A percentile compares a stretch with the other conserved stretches of the same genome.
These are phyloP conservation scores for Phoxinus dragarum DNA, from an alignment of 2,797 vertebrate species.

Conservation along the genomic window DNA sequence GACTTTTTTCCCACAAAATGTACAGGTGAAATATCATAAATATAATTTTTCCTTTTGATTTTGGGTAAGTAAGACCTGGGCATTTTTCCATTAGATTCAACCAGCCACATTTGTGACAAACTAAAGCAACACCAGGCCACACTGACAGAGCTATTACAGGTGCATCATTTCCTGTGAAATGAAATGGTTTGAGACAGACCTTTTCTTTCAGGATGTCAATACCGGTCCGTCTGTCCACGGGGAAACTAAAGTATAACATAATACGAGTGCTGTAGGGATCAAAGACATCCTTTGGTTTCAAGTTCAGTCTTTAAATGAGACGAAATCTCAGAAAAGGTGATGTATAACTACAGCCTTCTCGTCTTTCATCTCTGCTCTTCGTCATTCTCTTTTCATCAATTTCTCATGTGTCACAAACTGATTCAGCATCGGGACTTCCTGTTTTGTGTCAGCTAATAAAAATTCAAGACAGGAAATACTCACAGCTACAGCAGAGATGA, in stretches of 20 bases:
- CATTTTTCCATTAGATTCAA: neutral
- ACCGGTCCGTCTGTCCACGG: neutral
- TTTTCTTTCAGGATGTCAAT: slow-evolving; percentile 19
- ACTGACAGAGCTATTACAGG: slow-evolving; percentile 3
- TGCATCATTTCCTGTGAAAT: slow-evolving; percentile 27
- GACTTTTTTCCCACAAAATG: too few relatives aligned
- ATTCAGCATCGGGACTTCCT: slow-evolving; percentile 33
- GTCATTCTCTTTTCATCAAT: slow-evolving; percentile 45
- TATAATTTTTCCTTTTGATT: neutral
- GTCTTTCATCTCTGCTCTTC: slow-evolving; percentile 37
- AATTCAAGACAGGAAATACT: slow-evolving; percentile 26
- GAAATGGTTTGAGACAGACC: neutral
- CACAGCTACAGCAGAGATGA: neutral
- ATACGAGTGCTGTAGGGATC: neutral
- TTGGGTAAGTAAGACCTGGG: neutral
- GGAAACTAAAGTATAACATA: neutral
- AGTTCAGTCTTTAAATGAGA: slow-evolving; percentile 30
- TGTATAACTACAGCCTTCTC: neutral
- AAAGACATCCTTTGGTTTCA: slow-evolving; percentile 36
- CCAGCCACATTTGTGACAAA: neutral
- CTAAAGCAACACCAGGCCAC: neutral
- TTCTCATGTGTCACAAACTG: slow-evolving; percentile 33
- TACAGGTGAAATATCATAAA: neutral
- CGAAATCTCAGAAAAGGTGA: slow-evolving; percentile 15
- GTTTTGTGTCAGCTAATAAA: slow-evolving; percentile 52